Evolutionary conservation across 2,113 vertebrate species (phyloP).

Genomic region (Paramormyrops kingsleyae): DNA sequence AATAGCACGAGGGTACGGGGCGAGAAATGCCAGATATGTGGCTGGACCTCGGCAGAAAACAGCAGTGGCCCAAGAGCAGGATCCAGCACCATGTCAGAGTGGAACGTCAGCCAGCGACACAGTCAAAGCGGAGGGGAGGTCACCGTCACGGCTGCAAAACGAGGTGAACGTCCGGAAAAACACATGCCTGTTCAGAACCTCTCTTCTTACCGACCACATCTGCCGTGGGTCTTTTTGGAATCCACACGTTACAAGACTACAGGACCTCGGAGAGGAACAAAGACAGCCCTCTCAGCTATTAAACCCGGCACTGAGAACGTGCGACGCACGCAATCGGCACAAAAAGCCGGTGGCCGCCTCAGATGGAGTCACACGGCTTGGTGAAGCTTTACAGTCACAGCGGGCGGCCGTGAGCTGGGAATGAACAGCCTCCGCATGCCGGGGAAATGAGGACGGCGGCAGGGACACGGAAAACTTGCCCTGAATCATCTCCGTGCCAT

Average conservation of each 20-base stretch:
- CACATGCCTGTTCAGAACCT: not conserved
- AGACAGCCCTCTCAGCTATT: not conserved
- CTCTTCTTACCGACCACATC: not conserved
- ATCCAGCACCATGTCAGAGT: not conserved
- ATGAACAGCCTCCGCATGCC: not conserved
- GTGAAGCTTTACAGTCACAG: not conserved
- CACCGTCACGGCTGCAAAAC: not conserved
- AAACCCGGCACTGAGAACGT: not conserved
- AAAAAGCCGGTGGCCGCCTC: not conserved
- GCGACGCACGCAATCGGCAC: not conserved
- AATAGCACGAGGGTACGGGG: not conserved
- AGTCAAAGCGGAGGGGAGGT: not conserved
- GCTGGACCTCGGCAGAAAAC: not conserved
- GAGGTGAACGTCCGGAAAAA: not conserved
- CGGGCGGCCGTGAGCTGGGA: not conserved
- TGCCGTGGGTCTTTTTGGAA: not conserved
- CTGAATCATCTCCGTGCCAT: not conserved
- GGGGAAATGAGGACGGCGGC: not conserved
- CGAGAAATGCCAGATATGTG: not conserved
- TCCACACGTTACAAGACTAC: not conserved
- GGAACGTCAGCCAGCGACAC: not conserved
- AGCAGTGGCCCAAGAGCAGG: not conserved
- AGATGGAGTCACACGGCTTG: not conserved
- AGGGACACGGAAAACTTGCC: not conserved
- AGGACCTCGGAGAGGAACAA: not conserved